phyloP scores from a whole-genome alignment of 2,797 vertebrate genomes.

The Coranthus polyacanthus region DNA sequence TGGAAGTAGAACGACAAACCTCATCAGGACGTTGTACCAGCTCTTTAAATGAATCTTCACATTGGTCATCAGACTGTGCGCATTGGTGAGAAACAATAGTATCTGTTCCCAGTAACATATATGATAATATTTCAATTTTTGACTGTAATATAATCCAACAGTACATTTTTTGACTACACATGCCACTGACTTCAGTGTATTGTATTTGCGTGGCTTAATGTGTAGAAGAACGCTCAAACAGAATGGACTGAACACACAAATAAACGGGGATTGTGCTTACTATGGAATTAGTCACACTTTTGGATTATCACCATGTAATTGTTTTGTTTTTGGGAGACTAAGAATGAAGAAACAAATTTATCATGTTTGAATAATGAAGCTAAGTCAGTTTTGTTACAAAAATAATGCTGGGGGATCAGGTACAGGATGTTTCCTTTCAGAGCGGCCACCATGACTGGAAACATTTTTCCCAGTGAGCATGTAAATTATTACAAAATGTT shows the following conservation, averaged over 20 bases:
- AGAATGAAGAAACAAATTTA: constrained; percentile 54
- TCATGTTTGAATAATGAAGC: constrained; percentile 54
- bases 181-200: constrained; percentile 21
- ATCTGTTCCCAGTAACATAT: constrained; percentile 23
- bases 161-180: constrained; percentile 5
- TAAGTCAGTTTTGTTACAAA: constrained; percentile 45
- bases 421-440: constrained; percentile 57
- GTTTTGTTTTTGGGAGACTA: constrained; percentile 50
- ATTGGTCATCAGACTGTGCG: too few species aligned
- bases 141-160: constrained; percentile 27
- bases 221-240: constrained; percentile 25
- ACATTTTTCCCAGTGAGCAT: constrained; percentile 57
- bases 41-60: constrained; percentile 2
- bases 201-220: constrained; percentile 39
- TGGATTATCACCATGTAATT: constrained; percentile 49
- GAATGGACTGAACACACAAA: constrained; percentile 36
- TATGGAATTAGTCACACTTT: constrained; percentile 51
- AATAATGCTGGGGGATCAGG: constrained; percentile 53
- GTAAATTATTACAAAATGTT: constrained; percentile 71
- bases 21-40: constrained; percentile 4
- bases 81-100: constrained; percentile 10
- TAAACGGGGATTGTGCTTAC: constrained; percentile 27
- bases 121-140: constrained; percentile 13
- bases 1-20: background rate
- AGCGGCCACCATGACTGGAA: constrained; percentile 49